Evolutionary conservation across 2,888 invertebrate genomes (phyloP), one percentile per base, ranked within the genome.

Genomic region (Latrodectus elegans): DNA sequence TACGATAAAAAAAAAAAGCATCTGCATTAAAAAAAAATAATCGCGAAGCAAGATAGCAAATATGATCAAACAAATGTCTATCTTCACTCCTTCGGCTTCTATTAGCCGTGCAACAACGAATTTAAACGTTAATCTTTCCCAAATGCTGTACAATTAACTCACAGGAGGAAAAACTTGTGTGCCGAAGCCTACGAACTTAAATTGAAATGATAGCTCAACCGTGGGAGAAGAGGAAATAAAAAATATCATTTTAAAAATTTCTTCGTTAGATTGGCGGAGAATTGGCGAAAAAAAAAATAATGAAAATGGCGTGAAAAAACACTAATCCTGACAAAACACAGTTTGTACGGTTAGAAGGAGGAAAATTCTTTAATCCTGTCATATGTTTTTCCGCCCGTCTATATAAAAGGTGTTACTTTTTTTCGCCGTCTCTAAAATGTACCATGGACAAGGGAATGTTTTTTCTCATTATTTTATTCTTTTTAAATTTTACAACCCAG

Each of bases 251-350:
- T n/a, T 60, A 60, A 60, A n/a, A 60, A 60, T 15, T 60, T 60
- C 60, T 60, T 15, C 12, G 60, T 15, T 15, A n/a, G 60, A 60
- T 60, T 60, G 60, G 12, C 38, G 38, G 11, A 60, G n/a, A 52
- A 67, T 26, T n/a, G 60, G 26, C 38, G 26, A 26, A 68, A 49
- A 60, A 49, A 60, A 65, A 76, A 65, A 49, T 22, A 17, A 55
- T 22, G 72, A 77, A 75, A 77, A 53, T 51, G n/a, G 14, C 53
- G 15, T 65, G n/a, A 65, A 83, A 78, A 78, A 77, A 84, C 67
- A 60, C 72, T 87, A 87, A 87, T 87, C 86, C 86, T 75, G 65
- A 75, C 72, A 75, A 72, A 87, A 72, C 76, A 84, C 51, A 52
- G 53, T 71, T 14, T 53, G 9, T n/a, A 17, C 77, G 15, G 51